Base-by-base conservation (phyloP, 2,888 invertebrate genomes). In the Adelognathus sp. region DNA sequence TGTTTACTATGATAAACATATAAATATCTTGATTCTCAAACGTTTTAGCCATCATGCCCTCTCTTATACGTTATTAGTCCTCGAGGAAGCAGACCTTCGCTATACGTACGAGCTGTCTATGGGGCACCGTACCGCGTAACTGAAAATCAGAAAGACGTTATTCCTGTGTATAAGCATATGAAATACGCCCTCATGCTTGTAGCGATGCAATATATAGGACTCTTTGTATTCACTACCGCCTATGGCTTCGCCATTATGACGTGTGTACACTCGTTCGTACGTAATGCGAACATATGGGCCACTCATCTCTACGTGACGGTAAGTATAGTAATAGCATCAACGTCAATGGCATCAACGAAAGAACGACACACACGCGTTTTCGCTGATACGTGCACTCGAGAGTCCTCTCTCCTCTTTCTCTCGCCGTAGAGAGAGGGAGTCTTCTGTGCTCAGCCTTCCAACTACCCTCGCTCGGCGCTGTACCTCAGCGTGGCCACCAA, bases 231-330 rank as follows among this genome's bases (percentile, higher is more conserved):
- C 63, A 21, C 31, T 46, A 29, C 7, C 63, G 46, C 11, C 36
- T 36, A 29, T 41, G 61, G 18, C 73, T 52, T 44, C 69, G 70
- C 78, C 78, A 74, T 78, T 78, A 74, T 70, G 69, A 78, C 74
- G 60, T 70, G 78, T 78, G 74, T 71, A 71, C 70, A 71, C 64
- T 71, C 79, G 74, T 75, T 79, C 54, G 70, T 74, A 70, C 60
- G 74, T 79, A 71, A 74, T 74, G 66, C 66, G 74, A 74, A 71
- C 79, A 74, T 74, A 74, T 70, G 70, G 64, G 27, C 58, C 27
- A 61, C 56, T 63, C 33, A 44, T 24, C 39, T 11, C 21, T 14
- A 29, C 66, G 33, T n/a, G n/a, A 52, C 50, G 52, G 56, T 74
- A 64, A 73, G 74, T 70, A 52, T 54, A 54, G 67, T n/a, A 11